A percentile compares a stretch with the other conserved stretches of the same genome.
phyloP scores from a whole-genome alignment of 2,113 vertebrate species.

The Lathamus discolor region DNA sequence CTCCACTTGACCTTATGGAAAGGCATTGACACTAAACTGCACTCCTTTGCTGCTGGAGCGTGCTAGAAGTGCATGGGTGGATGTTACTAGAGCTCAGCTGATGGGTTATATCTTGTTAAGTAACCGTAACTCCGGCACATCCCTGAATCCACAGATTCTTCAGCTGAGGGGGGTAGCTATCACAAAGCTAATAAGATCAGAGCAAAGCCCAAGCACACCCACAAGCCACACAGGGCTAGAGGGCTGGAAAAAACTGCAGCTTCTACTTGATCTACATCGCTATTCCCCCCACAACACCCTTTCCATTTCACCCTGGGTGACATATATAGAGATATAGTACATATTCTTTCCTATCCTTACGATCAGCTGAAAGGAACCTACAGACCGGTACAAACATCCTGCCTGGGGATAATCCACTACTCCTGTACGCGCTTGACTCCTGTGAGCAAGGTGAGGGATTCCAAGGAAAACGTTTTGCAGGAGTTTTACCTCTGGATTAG shows the following conservation, averaged over 20 bases:
- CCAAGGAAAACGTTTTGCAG: conserved; percentile 18
- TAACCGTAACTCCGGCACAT: neutral
- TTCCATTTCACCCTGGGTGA: neutral
- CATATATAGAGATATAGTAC: neutral
- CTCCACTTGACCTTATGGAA: neutral
- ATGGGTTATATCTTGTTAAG: neutral
- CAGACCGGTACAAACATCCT: neutral
- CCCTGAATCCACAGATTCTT: neutral
- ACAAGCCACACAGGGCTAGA: neutral
- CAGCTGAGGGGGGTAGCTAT: neutral
- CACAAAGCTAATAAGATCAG: neutral
- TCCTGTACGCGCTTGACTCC: neutral
- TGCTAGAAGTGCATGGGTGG: neutral
- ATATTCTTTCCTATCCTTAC: neutral
- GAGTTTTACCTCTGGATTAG: neutral
- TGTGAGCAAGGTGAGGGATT: neutral
- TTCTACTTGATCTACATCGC: neutral
- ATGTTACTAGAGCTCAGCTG: neutral
- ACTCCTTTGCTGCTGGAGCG: neutral
- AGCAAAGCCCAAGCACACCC: neutral
- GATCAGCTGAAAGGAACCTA: neutral
- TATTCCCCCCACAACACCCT: neutral
- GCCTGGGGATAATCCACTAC: neutral
- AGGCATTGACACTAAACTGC: neutral
- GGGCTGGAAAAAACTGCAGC: neutral